phyloP scores from a whole-genome alignment of 2,797 vertebrate genomes.

The Gallinago nigripennis region DNA sequence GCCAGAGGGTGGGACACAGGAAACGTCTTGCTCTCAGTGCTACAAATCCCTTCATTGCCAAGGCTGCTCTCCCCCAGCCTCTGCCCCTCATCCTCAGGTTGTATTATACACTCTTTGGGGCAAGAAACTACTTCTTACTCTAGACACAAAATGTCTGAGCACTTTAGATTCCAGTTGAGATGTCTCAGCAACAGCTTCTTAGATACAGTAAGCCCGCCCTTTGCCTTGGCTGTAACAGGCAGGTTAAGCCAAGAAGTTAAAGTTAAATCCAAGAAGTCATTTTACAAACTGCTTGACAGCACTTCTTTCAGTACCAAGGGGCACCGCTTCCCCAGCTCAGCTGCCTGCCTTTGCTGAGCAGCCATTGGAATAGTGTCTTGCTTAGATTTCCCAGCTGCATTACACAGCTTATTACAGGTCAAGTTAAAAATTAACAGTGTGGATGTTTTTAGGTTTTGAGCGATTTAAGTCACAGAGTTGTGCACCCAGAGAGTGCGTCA shows the following conservation, averaged over 20 bases:
- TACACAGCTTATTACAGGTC: background rate
- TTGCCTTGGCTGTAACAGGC: background rate
- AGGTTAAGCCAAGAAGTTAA: background rate
- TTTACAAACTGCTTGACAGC: background rate
- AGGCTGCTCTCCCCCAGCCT: background rate
- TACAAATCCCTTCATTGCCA: background rate
- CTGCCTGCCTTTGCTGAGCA: background rate
- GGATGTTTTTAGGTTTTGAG: background rate
- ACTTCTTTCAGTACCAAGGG: background rate
- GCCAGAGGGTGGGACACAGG: background rate
- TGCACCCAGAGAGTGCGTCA: accelerated
- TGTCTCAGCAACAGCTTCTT: background rate
- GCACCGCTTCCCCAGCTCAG: background rate
- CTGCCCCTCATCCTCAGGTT: background rate
- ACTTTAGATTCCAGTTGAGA: background rate
- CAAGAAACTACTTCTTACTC: background rate
- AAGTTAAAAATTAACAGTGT: slow-evolving; percentile 9
- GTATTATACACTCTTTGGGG: background rate
- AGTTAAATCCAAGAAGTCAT: background rate
- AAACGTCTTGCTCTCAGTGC: background rate
- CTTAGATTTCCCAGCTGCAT: background rate
- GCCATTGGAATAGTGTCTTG: background rate
- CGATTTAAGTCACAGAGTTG: background rate
- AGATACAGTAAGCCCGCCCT: accelerated
- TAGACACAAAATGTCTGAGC: background rate